Base-by-base conservation (phyloP, 2,797 vertebrate genomes). In the Periophthalmus magnuspinnatus region DNA sequence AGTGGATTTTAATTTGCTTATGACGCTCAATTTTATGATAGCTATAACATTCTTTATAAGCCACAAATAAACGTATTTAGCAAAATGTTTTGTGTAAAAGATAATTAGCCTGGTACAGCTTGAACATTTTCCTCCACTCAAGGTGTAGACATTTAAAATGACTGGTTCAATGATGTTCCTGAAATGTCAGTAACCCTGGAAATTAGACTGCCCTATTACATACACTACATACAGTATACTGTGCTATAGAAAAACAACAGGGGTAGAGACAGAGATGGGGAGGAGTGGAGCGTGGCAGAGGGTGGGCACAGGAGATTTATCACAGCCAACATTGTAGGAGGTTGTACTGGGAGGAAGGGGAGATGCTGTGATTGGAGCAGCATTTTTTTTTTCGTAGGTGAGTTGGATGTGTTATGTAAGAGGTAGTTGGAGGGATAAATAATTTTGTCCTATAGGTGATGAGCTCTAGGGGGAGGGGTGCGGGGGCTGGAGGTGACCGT, bases 381-480 rank as follows among this genome's bases (percentile, higher is more conserved):
- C 78, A 68, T 21, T 34, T 32, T 36, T 58, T 61, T 63, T 63
- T 73, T 69, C 76, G 55, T 70, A 78, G 76, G 80, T 79, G 81
- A 85, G 80, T 70, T 70, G 73, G 83, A 74, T 81, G 70, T 84
- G 77, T 92, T 91, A 86, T 83, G 77, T 82, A 86, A 89, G 72
- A 74, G 54, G 60, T n/a, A 63, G 70, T 65, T 21, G 1, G 66
- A 65, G 67, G 71, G 70, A 86, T 77, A 75, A 21, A 66, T 76
- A 56, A 75, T 75, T 72, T 70, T 81, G 65, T 80, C 62, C 79
- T 84, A 47, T 76, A 82, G 74, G 74, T 75, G 75, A 81, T 79
- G 65, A 79, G 76, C 71, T 70, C 71, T 2, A 70, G 65, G 69
- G 67, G 70, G 71, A 64, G 65, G 67, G 70, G n/a, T 75, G 81